phyloP scores from a whole-genome alignment of 2,113 vertebrate species.

The Salvelinus namaycush region DNA sequence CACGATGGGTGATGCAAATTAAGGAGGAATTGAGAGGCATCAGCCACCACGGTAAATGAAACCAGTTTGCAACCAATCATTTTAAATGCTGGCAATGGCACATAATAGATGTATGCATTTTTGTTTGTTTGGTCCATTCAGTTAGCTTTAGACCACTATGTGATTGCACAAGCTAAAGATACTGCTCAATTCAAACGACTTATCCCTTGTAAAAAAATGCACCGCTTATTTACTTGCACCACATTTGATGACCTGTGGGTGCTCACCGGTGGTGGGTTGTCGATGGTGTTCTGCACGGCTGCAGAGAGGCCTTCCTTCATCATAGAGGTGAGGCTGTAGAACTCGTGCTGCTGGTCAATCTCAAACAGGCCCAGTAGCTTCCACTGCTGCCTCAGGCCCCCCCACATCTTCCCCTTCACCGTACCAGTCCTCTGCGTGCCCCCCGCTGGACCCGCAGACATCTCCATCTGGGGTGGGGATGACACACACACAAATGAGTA shows the following conservation, averaged over 20 bases:
- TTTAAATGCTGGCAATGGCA: too few relatives aligned
- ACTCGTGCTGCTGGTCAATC: slow-evolving; percentile 80
- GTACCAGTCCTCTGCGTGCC: slow-evolving; percentile 1
- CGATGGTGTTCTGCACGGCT: slow-evolving; percentile 73
- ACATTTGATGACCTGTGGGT: neutral
- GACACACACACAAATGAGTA: neutral
- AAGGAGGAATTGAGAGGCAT: too few relatives aligned
- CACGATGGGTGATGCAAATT: too few relatives aligned
- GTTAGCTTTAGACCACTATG: too few relatives aligned
- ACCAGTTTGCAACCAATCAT: too few relatives aligned
- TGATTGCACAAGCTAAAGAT: too few relatives aligned
- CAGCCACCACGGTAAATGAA: too few relatives aligned
- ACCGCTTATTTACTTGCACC: neutral
- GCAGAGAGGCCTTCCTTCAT: slow-evolving; percentile 83
- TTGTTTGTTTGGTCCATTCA: too few relatives aligned
- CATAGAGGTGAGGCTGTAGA: slow-evolving; percentile 79
- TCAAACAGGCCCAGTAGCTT: slow-evolving; percentile 85
- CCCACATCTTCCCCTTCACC: slow-evolving; percentile 64
- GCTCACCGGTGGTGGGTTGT: slow-evolving; percentile 74
- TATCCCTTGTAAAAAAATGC: too few relatives aligned
- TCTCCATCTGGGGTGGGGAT: slow-evolving; percentile 49
- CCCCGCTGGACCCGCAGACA: slow-evolving; percentile 1
- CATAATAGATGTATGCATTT: too few relatives aligned
- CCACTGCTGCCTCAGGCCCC: slow-evolving; percentile 77
- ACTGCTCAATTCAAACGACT: too few relatives aligned